A percentile compares a stretch with the other conserved stretches of the same genome.
phyloP scores from a whole-genome alignment of 1,140 invertebrate genomes.

The Calephelis nemesis region DNA sequence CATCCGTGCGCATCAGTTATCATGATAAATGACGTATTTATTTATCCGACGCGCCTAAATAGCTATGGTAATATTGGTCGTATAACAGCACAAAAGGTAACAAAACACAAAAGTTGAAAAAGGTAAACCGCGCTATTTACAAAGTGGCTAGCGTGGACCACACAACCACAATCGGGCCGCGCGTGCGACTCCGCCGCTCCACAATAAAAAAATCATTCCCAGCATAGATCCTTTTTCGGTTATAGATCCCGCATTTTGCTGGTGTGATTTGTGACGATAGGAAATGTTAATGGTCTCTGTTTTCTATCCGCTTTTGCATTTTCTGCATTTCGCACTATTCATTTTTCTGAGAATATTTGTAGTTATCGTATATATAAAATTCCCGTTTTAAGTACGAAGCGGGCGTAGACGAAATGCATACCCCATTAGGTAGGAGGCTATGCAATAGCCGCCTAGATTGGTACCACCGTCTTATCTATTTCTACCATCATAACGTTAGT shows the following conservation, averaged over 20 bases:
- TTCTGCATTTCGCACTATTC: conserved; percentile 27
- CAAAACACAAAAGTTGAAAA: conserved; percentile 80
- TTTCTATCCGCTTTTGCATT: conserved; percentile 40
- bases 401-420: too few relatives aligned
- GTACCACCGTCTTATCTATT: too few relatives aligned
- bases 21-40: conserved; percentile 79
- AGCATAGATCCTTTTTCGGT: conserved; percentile 75
- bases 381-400: too few relatives aligned
- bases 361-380: neutral
- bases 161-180: conserved; percentile 77
- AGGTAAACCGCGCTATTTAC: conserved; percentile 79
- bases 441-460: too few relatives aligned
- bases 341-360: neutral
- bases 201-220: conserved; percentile 72
- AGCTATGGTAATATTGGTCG: conserved; percentile 79
- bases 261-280: conserved; percentile 78
- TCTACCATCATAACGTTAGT: too few relatives aligned
- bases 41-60: conserved; percentile 78
- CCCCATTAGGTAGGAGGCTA: too few relatives aligned
- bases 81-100: conserved; percentile 79
- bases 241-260: conserved; percentile 76
- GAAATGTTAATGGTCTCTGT: conserved; percentile 70
- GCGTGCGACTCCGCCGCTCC: conserved; percentile 72
- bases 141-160: conserved; percentile 78
- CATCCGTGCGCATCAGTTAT: conserved; percentile 72